Evolutionary conservation across 2,797 vertebrate species (phyloP).

Genomic region (Melanotaenia maccullochi): DNA sequence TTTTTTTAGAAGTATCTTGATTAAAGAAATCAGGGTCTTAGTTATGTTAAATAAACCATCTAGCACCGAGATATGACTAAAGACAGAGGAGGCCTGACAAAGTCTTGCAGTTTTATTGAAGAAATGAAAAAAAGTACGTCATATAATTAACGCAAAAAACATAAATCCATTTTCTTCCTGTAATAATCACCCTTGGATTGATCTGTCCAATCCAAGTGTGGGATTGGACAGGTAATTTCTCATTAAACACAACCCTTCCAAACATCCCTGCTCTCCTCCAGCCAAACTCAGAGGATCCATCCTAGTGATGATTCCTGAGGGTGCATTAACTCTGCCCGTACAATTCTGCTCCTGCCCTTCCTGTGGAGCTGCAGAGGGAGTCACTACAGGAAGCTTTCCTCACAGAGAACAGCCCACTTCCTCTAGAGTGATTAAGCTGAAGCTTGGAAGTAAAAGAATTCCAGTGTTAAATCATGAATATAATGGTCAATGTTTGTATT

Average conservation of each 20-base stretch:
- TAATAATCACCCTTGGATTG: too few relatives aligned
- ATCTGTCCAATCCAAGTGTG: too few relatives aligned
- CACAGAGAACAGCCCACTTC: constrained; percentile 64
- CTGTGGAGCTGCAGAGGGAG: constrained; percentile 70
- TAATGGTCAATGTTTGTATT: not conserved
- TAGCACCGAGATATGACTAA: not conserved
- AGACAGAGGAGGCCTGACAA: not conserved
- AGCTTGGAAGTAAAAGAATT: constrained; percentile 15
- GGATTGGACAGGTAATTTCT: not conserved
- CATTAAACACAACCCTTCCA: constrained; percentile 17
- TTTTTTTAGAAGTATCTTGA: not conserved
- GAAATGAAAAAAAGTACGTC: not conserved
- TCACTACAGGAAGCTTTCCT: constrained; percentile 64
- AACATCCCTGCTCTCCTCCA: constrained; percentile 13
- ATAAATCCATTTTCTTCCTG: not conserved
- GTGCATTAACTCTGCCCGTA: constrained; percentile 60
- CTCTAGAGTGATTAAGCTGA: constrained; percentile 37
- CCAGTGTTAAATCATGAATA: not conserved
- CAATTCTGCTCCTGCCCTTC: constrained; percentile 61
- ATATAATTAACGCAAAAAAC: not conserved
- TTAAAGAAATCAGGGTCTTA: not conserved
- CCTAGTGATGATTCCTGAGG: constrained; percentile 62
- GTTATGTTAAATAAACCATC: not conserved
- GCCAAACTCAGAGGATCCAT: constrained; percentile 38
- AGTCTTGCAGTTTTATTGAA: not conserved